phyloP scores from a whole-genome alignment of 2,113 vertebrate genomes.

The Misgurnus anguillicaudatus region DNA sequence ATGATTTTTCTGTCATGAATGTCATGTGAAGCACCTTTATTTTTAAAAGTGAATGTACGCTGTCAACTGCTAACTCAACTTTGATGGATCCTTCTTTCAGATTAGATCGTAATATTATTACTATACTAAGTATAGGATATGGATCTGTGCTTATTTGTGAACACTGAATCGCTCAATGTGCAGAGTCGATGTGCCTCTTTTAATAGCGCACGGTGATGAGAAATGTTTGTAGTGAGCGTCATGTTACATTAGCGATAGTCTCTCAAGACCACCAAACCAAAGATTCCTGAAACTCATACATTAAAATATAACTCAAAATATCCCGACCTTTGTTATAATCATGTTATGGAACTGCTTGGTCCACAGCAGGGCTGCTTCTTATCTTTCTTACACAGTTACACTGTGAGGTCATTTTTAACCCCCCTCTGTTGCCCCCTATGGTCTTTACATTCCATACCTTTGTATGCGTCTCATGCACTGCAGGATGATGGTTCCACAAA shows the following conservation, averaged over 20 bases:
- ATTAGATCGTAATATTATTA: too few species aligned
- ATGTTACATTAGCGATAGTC: constrained; percentile 20
- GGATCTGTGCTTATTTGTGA: neutral
- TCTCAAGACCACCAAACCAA: neutral
- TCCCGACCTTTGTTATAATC: neutral
- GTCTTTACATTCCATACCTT: constrained; percentile 33
- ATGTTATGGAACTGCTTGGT: constrained; percentile 8
- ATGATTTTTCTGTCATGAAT: too few species aligned
- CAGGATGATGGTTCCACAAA: constrained; percentile 38
- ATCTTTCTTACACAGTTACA: constrained; percentile 11
- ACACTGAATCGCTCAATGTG: neutral
- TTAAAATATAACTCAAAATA: constrained; percentile 5
- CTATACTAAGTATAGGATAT: neutral
- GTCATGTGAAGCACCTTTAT: too few species aligned
- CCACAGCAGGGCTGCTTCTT: constrained; percentile 24
- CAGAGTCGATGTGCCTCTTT: neutral
- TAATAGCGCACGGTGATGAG: neutral
- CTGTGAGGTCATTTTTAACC: constrained; percentile 8
- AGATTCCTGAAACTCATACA: constrained; percentile 10
- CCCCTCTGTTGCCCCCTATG: constrained; percentile 8
- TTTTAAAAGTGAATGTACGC: too few species aligned
- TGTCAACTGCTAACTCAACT: too few species aligned
- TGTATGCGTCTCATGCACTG: constrained; percentile 28
- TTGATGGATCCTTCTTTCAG: too few species aligned
- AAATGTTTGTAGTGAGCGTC: neutral